Evolutionary conservation across 2,888 invertebrate genomes (phyloP), one percentile per base, ranked within the genome.

Genomic region (Cephus pygmeus): DNA sequence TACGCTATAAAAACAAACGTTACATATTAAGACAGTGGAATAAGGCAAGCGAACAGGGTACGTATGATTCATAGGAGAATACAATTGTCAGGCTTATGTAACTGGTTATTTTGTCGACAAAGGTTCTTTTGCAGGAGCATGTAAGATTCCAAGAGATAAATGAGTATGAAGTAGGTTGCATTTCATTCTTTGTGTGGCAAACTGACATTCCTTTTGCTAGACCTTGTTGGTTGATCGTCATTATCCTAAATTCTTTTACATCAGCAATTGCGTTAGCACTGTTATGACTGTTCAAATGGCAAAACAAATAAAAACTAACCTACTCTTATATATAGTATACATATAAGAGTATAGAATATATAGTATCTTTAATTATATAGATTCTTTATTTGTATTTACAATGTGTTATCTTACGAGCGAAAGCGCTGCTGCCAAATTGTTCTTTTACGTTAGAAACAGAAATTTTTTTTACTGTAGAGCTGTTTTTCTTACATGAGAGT

Each of bases 1-100:
- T 69, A 76, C 69, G 73, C 31, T 78, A 78, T 73, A 76, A 56
- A 78, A 76, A 78, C 56, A 56, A 56, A 56, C 56, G 56, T 23
- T 56, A 56, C 15, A 56, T 56, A 23, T 56, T 56, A 9, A 56
- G 56, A 23, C 56, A 6, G 56, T 56, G 56, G 56, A 23, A 56
- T 56, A 56, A 56, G 56, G 9, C 56, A 56, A 56, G 56, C 56
- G 23, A 23, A 56, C 23, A 56, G 56, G 56, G 56, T 56, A 56
- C 23, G 56, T 56, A 56, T 56, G 56, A 56, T 56, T 56, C 56
- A 56, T 56, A 23, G 23, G 56, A 56, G 23, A 23, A 56, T 56
- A 56, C 23, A 9, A 9, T 9, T 56, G 23, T 23, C 9, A 6
- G 9, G 23, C 23, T 56, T 56, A 56, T 56, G 56, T 56, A 56